These are phyloP conservation scores for Erebia palarica DNA, from an alignment of 2,888 invertebrate genomes.

Conservation along the genomic window DNA sequence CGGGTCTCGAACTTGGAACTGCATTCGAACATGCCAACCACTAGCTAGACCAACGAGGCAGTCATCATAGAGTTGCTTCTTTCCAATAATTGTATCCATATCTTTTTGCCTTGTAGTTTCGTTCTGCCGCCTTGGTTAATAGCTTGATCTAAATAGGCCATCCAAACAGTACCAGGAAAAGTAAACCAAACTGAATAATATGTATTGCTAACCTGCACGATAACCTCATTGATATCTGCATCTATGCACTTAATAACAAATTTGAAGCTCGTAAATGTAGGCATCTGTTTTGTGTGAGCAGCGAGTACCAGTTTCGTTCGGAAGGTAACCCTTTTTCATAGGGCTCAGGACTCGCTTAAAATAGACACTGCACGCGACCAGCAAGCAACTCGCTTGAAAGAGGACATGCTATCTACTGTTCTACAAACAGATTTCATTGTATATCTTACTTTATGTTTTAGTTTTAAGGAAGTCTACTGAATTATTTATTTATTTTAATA, in stretches of 20 bases:
- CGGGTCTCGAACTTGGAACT: no score
- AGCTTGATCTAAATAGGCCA: constrained; percentile 8
- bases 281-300: constrained; percentile 57
- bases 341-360: constrained; percentile 35
- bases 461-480: no score
- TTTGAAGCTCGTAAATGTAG: constrained; percentile 60
- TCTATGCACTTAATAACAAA: constrained; percentile 49
- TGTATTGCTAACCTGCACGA: constrained; percentile 27
- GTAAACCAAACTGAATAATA: constrained; percentile 23
- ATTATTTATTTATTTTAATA: no score
- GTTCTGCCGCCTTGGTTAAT: no score
- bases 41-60: no score
- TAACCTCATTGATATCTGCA: constrained; percentile 38
- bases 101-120: no score
- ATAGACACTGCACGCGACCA: constrained; percentile 42
- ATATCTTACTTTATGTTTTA: no score
- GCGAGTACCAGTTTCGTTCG: constrained; percentile 19
- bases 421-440: no score
- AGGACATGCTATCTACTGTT: neutral
- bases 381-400: neutral
- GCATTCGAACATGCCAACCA: no score
- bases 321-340: constrained; percentile 39
- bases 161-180: neutral
- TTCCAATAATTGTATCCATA: no score
- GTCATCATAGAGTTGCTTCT: no score